Base-by-base conservation (phyloP, 2,888 invertebrate species). In the Germaria angustata region DNA sequence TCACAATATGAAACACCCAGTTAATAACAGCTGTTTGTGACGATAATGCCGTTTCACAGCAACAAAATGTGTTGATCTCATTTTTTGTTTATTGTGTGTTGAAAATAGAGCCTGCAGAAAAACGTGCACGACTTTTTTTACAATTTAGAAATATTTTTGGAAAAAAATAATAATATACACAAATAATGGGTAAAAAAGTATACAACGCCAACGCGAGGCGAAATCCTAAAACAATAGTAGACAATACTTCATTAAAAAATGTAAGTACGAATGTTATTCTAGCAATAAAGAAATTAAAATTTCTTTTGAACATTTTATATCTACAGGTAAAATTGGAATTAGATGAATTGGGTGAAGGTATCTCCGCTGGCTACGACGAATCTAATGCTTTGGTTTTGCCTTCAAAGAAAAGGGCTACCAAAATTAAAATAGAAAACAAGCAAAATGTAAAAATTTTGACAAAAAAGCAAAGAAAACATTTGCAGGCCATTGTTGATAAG, bases 401-500 rank as follows among this genome's bases (percentile, higher is more conserved):
- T 0, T 95, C 95, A 0, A 92, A 94, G 85, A 98, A 98, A 88
- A 92, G 97, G 34, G 93, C 94, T 86, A 96, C 96, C 0, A 95
- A 95, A 91, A 91, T 94, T 69, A 93, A 94, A 85, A 90, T 92
- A 7, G 92, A 93, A 13, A 93, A 93, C 75, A 91, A 92, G 53
- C 85, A 88, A 51, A 86, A 88, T 63, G 86, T 88, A 0, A 94
- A 93, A 1, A 93, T 96, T 84, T 91, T 99, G 7, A 96, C 97
- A 0, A 98, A 97, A 88, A 97, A 96, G 85, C 96, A 97, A 86
- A 92, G 96, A 71, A 98, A 98, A 90, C 93, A 94, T 80, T 91
- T 98, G 65, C 95, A 98, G 88, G 95, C 96, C 91, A 94, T 99
- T 88, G 94, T 98, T 0, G 96, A 97, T 59, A 94, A 94, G 85